Base-by-base conservation (phyloP, 2,113 vertebrate genomes). In the Upupa epops region DNA sequence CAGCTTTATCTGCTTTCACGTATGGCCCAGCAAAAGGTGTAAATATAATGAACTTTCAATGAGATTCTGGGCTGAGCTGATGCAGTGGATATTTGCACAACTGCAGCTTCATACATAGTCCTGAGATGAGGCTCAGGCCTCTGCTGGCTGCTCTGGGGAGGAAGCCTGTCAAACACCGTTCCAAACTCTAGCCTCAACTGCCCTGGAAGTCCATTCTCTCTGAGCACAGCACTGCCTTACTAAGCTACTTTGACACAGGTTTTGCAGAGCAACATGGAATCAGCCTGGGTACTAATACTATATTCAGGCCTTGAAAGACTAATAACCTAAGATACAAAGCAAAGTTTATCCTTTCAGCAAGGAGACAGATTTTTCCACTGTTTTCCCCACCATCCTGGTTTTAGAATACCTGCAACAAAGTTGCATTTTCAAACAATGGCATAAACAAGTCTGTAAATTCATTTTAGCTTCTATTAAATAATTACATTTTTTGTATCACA, bases 101-200 rank as follows among this genome's bases (percentile, higher is more conserved):
- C 48, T 73, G 70, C 24, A 0, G 0, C 42, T 91, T 86, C 56
- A 13, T 4, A n/a, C 3, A 2, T 18, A 24, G 52, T 56, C 46
- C 58, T 17, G 40, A 73, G 37, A 65, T 3, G 84, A 89, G 42
- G 51, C 26, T 64, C 29, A 36, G 54, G 19, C 5, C 12, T 28
- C 42, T 0, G 0, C 11, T 26, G 36, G 29, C 21, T 74, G 59
- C 63, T 65, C 77, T n/a, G 25, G 51, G 60, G 13, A 61, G 17
- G 26, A 9, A 21, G 6, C 8, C 34, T 46, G 36, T 28, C 42
- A 17, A 1, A 0, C 8, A 21, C 37, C 2, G 18, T 2, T 3
- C 51, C 1, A 2, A 31, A 31, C 3, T 65, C 28, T 49, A 49
- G 58, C 26, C 34, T 11, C 52, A 13, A 1, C 16, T 15, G 4